phyloP scores from a whole-genome alignment of 1,140 invertebrate genomes.

The Eumeta japonica region DNA sequence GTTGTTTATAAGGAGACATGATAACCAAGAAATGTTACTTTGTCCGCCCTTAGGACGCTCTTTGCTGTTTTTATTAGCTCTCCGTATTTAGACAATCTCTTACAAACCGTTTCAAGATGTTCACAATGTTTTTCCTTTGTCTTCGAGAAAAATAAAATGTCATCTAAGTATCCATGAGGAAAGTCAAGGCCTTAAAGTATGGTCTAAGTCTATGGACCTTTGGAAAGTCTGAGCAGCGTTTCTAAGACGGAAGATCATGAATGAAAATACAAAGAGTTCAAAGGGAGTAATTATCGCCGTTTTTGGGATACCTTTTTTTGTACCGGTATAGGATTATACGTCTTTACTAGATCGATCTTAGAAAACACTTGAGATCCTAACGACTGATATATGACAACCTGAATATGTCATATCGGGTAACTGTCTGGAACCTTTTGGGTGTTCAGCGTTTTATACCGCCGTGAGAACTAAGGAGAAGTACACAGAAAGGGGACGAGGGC shows the following conservation, averaged over 20 bases:
- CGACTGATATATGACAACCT: too few relatives aligned
- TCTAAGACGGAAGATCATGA: constrained; percentile 28
- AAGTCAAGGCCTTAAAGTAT: too few relatives aligned
- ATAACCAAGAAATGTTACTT: constrained; percentile 24
- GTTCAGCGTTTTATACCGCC: too few relatives aligned
- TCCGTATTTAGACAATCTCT: constrained; percentile 18
- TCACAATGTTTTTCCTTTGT: constrained; percentile 19
- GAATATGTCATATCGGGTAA: too few relatives aligned
- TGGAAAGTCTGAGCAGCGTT: constrained; percentile 50
- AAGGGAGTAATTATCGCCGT: too few relatives aligned
- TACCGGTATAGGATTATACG: too few relatives aligned
- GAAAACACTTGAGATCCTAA: constrained; percentile 47
- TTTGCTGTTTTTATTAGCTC: constrained; percentile 20
- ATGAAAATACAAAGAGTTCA: constrained; percentile 14
- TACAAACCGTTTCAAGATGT: constrained; percentile 19
- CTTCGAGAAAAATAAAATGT: constrained; percentile 32
- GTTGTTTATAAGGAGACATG: constrained; percentile 10
- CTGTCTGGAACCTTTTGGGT: too few relatives aligned
- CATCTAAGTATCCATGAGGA: constrained; percentile 45
- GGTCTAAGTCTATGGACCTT: too few relatives aligned
- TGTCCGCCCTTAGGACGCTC: constrained; percentile 11
- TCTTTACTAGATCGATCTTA: constrained; percentile 42
- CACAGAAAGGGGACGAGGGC: too few relatives aligned
- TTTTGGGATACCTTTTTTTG: constrained; percentile 2
- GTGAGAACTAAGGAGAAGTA: too few relatives aligned